Base-by-base conservation (phyloP, 2,888 invertebrate genomes). In the Phyllotreta striolata region DNA sequence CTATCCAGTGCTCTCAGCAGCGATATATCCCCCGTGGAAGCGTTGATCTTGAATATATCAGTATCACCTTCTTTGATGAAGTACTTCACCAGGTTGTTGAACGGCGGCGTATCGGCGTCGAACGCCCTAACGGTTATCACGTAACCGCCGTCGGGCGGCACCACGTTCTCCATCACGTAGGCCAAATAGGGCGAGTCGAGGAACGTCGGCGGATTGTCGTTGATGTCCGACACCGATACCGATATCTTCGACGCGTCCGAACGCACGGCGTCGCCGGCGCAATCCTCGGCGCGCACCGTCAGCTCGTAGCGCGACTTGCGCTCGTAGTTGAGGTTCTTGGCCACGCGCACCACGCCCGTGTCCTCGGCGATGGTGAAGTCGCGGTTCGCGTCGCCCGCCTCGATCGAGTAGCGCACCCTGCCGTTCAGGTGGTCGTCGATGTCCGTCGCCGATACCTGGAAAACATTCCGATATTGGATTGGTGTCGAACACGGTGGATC, bases 131-230 rank as follows among this genome's bases (percentile, higher is more conserved):
- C 92, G 72, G 92, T 89, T 74, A 90, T 87, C 72, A 93, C 89
- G 79, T 91, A 92, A 56, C 92, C 92, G 74, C 85, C 89, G 74
- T 88, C 91, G 55, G 91, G 90, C 62, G 92, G 91, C 68, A 92
- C 88, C 75, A 92, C 89, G 80, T 95, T 94, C 84, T 98, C 97
- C 90, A 95, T 93, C 63, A 96, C 95, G 80, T 92, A 91, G 3
- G 95, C 94, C 77, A 94, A 84, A 83, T 96, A 96, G 0, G 96
- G 96, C n/a, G 96, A 95, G 82, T 97, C 93, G 72, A 94, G 84
- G 82, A 97, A 97, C 47, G 93, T 91, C 47, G 97, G 97, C 37
- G 92, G 91, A 78, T 95, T 95, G 83, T 97, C 96, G 83, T 97
- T 96, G 77, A 96, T 92, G 82, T 97, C 96, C 70, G 91, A 88